Percentiles rank a stretch among this genome's conserved stretches.
These are phyloP conservation scores for Palythoa heliodiscus DNA, from an alignment of 92 coral and sea anemone species.

Conservation along the genomic window DNA sequence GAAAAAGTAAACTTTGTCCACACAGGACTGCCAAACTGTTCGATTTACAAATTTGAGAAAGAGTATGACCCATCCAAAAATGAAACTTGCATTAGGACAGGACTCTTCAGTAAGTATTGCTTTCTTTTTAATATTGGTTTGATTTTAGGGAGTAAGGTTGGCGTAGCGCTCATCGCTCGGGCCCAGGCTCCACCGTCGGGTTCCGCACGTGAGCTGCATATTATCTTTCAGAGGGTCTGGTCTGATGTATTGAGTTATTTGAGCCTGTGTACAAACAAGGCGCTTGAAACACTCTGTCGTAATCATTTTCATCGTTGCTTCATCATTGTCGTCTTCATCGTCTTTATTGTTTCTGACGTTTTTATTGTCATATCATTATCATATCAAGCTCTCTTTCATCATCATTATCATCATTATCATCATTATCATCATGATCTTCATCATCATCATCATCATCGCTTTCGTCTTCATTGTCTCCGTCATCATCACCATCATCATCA, in stretches of 20 bases:
- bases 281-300: too few relatives aligned
- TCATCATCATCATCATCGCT: too few relatives aligned
- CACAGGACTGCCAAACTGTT: constrained; percentile 79
- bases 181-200: too few relatives aligned
- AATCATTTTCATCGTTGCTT: neutral
- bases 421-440: neutral
- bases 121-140: neutral
- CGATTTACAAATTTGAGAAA: constrained; percentile 43
- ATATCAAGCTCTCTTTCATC: neutral
- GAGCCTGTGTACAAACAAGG: too few relatives aligned
- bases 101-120: constrained; percentile 76
- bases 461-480: too few relatives aligned
- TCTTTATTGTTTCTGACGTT: too few relatives aligned
- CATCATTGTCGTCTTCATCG: neutral
- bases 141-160: neutral
- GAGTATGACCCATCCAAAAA: constrained; percentile 52
- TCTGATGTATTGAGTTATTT: too few relatives aligned
- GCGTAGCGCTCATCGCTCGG: too few relatives aligned
- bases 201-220: too few relatives aligned
- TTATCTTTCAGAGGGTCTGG: too few relatives aligned
- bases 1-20: constrained; percentile 71
- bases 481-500: too few relatives aligned
- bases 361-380: neutral
- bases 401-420: neutral
- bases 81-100: constrained; percentile 71